phyloP scores from a whole-genome alignment of 2,888 invertebrate species.

The Hirtodrosophila duncani region DNA sequence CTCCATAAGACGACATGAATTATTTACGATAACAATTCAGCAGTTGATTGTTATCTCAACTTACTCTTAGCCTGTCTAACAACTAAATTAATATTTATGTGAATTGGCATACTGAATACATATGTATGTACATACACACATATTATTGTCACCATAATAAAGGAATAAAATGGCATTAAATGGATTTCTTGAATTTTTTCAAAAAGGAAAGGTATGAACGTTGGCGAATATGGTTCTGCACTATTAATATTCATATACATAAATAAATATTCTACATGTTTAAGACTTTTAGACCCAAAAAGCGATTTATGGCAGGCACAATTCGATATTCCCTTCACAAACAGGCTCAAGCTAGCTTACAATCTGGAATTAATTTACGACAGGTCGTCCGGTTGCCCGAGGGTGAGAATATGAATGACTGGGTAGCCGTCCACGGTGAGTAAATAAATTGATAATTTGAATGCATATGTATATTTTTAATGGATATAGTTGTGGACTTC shows the following conservation, averaged over 20 bases:
- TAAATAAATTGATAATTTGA: neutral
- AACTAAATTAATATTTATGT: too few relatives aligned
- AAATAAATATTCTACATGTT: neutral
- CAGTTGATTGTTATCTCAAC: too few relatives aligned
- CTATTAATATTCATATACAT: neutral
- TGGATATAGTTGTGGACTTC: slow-evolving; percentile 90
- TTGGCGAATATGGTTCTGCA: neutral
- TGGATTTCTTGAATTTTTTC: slow-evolving; percentile 87
- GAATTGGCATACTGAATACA: too few relatives aligned
- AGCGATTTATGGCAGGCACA: slow-evolving; percentile 91
- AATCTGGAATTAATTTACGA: slow-evolving; percentile 91
- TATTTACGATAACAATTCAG: too few relatives aligned
- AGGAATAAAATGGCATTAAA: slow-evolving; percentile 83
- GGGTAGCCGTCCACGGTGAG: slow-evolving; percentile 91
- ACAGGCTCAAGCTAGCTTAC: slow-evolving; percentile 93
- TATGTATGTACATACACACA: too few relatives aligned
- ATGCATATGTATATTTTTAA: neutral
- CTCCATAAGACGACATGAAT: too few relatives aligned
- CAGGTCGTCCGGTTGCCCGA: slow-evolving; percentile 89
- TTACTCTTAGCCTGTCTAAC: too few relatives aligned
- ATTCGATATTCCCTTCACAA: slow-evolving; percentile 90
- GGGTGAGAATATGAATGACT: slow-evolving; percentile 91
- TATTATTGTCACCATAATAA: too few relatives aligned
- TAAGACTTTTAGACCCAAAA: slow-evolving; percentile 94
- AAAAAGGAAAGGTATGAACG: slow-evolving; percentile 84